These are phyloP conservation scores for Phylloscopus whistleri DNA, from an alignment of 2,113 vertebrate species.

Conservation along the genomic window DNA sequence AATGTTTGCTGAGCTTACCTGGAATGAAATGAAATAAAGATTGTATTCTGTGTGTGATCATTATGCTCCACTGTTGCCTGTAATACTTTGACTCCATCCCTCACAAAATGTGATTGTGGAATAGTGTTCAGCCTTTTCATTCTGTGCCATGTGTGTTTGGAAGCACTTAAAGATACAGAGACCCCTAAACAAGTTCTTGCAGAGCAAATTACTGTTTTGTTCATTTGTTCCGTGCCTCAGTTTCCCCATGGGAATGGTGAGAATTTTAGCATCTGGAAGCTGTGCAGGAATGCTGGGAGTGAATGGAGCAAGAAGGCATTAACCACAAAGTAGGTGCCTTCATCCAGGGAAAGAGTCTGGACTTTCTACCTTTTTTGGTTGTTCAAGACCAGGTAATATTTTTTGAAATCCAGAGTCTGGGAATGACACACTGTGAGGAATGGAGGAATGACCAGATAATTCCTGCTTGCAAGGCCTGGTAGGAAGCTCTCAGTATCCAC, in stretches of 20 bases:
- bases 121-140: neutral
- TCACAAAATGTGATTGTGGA: neutral
- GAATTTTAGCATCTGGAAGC: neutral
- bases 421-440: neutral
- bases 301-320: neutral
- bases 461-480: constrained; percentile 28
- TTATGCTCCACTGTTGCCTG: neutral
- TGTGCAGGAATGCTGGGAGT: neutral
- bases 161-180: neutral
- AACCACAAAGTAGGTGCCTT: neutral
- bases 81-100: neutral
- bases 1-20: neutral
- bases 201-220: neutral
- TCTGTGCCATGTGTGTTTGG: neutral
- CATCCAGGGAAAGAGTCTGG: neutral
- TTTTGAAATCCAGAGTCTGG: neutral
- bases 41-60: neutral
- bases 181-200: neutral
- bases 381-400: neutral
- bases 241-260: neutral
- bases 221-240: neutral
- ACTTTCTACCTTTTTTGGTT: neutral
- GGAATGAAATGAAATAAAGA: neutral
- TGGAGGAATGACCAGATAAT: neutral
- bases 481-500: constrained; percentile 10